Evolutionary conservation across 2,888 invertebrate genomes (phyloP).

Genomic region (Phorcus lineatus): DNA sequence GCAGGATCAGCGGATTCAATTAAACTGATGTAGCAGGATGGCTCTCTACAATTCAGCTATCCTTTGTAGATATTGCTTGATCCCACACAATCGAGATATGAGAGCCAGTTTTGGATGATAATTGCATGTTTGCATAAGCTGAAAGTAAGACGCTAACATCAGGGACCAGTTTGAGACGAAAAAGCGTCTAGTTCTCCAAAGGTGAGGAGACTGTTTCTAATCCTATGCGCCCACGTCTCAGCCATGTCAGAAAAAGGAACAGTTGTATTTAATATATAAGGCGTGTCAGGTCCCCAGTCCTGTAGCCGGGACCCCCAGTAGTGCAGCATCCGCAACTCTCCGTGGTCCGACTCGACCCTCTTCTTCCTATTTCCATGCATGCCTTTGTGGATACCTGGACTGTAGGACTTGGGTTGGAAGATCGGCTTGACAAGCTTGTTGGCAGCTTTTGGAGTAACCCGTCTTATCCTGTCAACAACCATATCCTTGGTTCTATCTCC

Average conservation of each 20-base stretch:
- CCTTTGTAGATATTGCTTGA: too few relatives aligned
- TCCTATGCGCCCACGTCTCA: neutral
- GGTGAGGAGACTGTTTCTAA: neutral
- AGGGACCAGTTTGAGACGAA: neutral
- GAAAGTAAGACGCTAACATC: too few relatives aligned
- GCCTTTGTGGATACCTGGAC: constrained; percentile 32
- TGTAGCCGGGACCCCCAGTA: constrained; percentile 55
- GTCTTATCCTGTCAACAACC: constrained; percentile 45
- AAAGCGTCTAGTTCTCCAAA: neutral
- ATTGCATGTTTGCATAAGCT: too few relatives aligned
- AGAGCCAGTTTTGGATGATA: too few relatives aligned
- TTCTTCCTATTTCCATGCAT: neutral
- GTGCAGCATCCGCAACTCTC: constrained; percentile 45
- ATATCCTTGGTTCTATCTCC: constrained; percentile 43
- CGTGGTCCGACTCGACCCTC: constrained; percentile 21
- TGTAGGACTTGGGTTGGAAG: constrained; percentile 35
- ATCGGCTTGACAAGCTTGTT: constrained; percentile 49
- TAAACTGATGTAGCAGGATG: too few relatives aligned
- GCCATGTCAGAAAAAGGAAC: neutral
- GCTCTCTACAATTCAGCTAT: too few relatives aligned
- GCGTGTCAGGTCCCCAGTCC: constrained; percentile 53
- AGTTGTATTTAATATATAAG: constrained; percentile 39
- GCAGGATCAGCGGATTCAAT: too few relatives aligned
- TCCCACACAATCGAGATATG: too few relatives aligned
- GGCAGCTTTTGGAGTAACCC: constrained; percentile 42